phyloP scores from a whole-genome alignment of 2,888 invertebrate genomes.

The Mythimna albipuncta region DNA sequence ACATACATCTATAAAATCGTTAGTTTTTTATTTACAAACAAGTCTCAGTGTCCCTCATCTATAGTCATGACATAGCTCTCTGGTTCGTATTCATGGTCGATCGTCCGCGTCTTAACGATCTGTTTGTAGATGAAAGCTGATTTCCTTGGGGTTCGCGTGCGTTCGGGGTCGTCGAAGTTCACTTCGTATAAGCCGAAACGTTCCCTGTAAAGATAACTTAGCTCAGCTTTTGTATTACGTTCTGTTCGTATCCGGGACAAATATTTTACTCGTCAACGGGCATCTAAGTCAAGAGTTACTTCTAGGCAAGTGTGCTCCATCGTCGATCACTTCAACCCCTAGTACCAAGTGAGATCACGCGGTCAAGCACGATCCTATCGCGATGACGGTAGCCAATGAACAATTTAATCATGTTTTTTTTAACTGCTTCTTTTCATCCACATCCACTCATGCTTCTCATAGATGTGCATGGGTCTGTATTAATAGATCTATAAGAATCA shows the following conservation, averaged over 20 bases:
- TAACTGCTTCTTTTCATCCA: background rate
- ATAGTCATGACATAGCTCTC: conserved; percentile 62
- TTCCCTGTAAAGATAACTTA: conserved; percentile 56
- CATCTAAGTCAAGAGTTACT: no score
- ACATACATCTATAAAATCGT: conserved; percentile 59
- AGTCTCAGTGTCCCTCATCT: conserved; percentile 48
- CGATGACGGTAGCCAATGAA: no score
- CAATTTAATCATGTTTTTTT: background rate
- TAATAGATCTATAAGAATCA: no score
- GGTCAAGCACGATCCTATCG: no score
- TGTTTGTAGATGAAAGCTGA: conserved; percentile 68
- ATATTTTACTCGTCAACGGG: no score
- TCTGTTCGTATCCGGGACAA: background rate
- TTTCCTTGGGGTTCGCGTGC: conserved; percentile 64
- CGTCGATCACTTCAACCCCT: no score
- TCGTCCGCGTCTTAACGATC: conserved; percentile 58
- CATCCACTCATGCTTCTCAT: background rate
- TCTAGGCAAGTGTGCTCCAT: no score
- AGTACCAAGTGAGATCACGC: no score
- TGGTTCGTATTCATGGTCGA: conserved; percentile 64
- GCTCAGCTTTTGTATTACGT: background rate
- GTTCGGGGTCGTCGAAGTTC: conserved; percentile 60
- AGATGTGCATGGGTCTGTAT: background rate
- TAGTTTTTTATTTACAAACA: conserved; percentile 17
- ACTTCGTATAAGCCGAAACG: conserved; percentile 68